phyloP scores from a whole-genome alignment of 2,113 vertebrate genomes.

The Noctilio leporinus region DNA sequence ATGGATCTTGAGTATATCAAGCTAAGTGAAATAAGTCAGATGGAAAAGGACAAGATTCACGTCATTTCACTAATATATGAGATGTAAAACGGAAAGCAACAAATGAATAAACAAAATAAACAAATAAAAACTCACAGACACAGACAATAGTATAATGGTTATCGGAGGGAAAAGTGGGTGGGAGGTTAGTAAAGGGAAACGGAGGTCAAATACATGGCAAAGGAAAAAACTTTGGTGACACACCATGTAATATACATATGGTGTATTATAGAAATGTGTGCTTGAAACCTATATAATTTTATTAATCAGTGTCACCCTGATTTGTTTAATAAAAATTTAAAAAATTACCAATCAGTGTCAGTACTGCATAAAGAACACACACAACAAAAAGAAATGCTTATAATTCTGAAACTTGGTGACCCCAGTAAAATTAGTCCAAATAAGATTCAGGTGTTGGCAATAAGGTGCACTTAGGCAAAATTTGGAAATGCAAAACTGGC shows the following conservation, averaged over 20 bases:
- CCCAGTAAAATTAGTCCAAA: constrained; percentile 70
- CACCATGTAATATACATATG: no score
- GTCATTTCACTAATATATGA: neutral
- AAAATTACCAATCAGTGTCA: constrained; percentile 30
- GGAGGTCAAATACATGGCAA: no score
- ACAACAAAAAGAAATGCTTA: constrained; percentile 71
- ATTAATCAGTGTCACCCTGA: neutral
- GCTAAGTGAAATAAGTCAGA: no score
- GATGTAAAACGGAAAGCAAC: neutral
- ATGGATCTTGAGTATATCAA: neutral
- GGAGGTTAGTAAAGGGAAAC: no score
- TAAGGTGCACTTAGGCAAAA: neutral
- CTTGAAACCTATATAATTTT: no score
- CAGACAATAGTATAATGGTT: no score
- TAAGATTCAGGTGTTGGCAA: neutral
- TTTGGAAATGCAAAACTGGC: neutral
- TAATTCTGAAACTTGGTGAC: constrained; percentile 78
- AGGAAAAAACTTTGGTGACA: no score
- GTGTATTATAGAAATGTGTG: no score
- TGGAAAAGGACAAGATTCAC: neutral
- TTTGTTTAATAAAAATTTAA: neutral
- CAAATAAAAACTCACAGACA: no score
- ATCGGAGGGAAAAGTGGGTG: no score
- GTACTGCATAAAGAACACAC: constrained; percentile 60
- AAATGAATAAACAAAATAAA: no score